Evolutionary conservation across 2,888 invertebrate genomes (phyloP).

Genomic region (Ligdia adustata): DNA sequence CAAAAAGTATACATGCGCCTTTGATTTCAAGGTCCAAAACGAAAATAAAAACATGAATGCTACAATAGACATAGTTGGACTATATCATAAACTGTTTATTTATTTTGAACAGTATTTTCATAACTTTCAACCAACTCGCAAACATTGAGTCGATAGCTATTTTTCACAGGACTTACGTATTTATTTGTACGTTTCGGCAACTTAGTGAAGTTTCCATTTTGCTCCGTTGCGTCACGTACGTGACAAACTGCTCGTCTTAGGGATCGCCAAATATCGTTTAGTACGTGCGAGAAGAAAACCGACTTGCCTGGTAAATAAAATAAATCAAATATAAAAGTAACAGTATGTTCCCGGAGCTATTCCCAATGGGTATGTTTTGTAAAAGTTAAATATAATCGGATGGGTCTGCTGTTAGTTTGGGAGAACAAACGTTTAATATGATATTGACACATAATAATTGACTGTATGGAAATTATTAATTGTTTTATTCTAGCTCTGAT

Average conservation of each 20-base stretch:
- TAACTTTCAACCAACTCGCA: conserved; percentile 17
- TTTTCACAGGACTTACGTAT: conserved; percentile 70
- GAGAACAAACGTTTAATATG: too few species aligned
- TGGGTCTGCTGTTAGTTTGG: conserved; percentile 10
- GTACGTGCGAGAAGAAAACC: conserved; percentile 81
- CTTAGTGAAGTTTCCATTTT: conserved; percentile 77
- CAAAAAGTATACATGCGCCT: too few species aligned
- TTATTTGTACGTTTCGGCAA: conserved; percentile 76
- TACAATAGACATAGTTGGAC: too few species aligned
- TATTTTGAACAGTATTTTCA: conserved; percentile 1
- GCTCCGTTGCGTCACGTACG: conserved; percentile 78
- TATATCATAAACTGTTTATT: too few species aligned
- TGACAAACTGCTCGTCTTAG: conserved; percentile 82
- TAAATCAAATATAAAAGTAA: conserved; percentile 80
- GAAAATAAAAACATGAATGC: too few species aligned
- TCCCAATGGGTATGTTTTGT: conserved; percentile 55
- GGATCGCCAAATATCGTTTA: conserved; percentile 84
- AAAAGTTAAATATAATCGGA: conserved; percentile 40
- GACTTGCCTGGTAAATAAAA: conserved; percentile 79
- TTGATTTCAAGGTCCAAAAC: too few species aligned
- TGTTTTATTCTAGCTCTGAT: too few species aligned
- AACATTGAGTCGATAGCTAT: conserved; percentile 41
- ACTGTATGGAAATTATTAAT: too few species aligned
- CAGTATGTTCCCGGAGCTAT: conserved; percentile 71
- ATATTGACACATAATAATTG: too few species aligned